Evolutionary conservation across 1,140 invertebrate species (phyloP).

Genomic region (Achroia grisella): DNA sequence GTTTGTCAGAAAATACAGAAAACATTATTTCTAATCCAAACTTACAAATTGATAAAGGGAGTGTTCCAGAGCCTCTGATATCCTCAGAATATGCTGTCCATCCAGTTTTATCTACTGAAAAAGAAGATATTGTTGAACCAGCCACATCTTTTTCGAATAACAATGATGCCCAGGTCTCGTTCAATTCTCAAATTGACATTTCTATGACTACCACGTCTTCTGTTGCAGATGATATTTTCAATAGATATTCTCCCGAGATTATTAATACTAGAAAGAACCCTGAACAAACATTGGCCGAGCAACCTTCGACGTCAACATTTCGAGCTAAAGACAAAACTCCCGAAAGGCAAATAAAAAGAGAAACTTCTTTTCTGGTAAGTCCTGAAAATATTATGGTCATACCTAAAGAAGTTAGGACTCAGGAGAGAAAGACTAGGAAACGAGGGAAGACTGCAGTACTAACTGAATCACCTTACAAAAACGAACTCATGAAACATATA

Average conservation of each 20-base stretch:
- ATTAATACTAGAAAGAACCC: slow-evolving; percentile 1
- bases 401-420: slow-evolving; percentile 10
- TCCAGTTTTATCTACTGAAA: background rate
- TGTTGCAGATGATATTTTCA: background rate
- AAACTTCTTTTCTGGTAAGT: slow-evolving; percentile 5
- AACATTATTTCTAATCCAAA: slow-evolving; percentile 6
- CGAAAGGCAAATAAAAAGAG: slow-evolving; percentile 5
- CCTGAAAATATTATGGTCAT: slow-evolving; percentile 13
- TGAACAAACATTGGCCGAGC: background rate
- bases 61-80: background rate
- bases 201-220: slow-evolving; percentile 1
- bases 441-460: slow-evolving; percentile 13
- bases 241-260: slow-evolving; percentile 1
- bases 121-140: background rate
- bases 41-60: slow-evolving; percentile 5
- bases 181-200: slow-evolving; percentile 2
- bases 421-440: slow-evolving; percentile 15
- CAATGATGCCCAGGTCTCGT: slow-evolving; percentile 3
- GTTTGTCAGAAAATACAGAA: slow-evolving; percentile 7
- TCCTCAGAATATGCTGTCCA: background rate
- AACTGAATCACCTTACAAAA: slow-evolving; percentile 10
- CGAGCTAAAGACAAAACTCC: slow-evolving; percentile 8
- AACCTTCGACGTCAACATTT: slow-evolving; percentile 6
- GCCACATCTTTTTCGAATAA: slow-evolving; percentile 1
- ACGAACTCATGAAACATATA: slow-evolving; percentile 10